These are phyloP conservation scores for Papilio aristodemus DNA, from an alignment of 1,140 invertebrate species.

Conservation along the genomic window DNA sequence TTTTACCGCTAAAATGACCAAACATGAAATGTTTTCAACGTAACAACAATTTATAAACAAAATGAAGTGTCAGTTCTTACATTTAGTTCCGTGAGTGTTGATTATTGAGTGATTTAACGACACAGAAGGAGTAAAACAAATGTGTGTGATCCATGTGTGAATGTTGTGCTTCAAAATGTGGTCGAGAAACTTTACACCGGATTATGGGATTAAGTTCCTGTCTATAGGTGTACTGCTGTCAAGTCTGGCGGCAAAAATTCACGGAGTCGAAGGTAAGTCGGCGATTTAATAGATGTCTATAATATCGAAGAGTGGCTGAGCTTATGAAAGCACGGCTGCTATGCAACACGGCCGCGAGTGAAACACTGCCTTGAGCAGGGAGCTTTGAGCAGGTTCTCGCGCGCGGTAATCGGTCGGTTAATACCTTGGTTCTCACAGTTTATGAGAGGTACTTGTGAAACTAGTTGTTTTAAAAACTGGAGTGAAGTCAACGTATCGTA, in stretches of 20 bases:
- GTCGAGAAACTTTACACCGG: conserved; percentile 79
- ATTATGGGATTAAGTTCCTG: conserved; percentile 77
- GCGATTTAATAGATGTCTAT: conserved; percentile 41
- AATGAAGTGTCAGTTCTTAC: conserved; percentile 79
- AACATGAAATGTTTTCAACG: conserved; percentile 65
- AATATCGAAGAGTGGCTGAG: conserved; percentile 55
- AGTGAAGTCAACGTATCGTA: conserved; percentile 72
- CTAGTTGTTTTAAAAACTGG: conserved; percentile 77
- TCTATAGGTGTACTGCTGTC: conserved; percentile 59
- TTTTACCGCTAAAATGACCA: conserved; percentile 78
- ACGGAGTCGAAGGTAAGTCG: conserved; percentile 71
- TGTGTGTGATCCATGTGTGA: conserved; percentile 79
- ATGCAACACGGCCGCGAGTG: conserved; percentile 52
- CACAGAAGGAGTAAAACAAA: conserved; percentile 77
- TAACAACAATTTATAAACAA: conserved; percentile 76
- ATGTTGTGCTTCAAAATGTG: conserved; percentile 79
- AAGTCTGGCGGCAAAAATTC: conserved; percentile 61
- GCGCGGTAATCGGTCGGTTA: conserved; percentile 56
- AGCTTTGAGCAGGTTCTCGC: conserved; percentile 49
- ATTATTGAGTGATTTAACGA: conserved; percentile 69
- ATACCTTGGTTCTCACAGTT: conserved; percentile 74
- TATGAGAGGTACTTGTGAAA: conserved; percentile 70
- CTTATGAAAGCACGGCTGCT: conserved; percentile 74
- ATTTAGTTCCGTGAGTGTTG: conserved; percentile 78
- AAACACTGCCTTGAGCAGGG: conserved; percentile 46